Base-by-base conservation (phyloP, 2,113 vertebrate genomes). In the Ammodytes dubius region DNA sequence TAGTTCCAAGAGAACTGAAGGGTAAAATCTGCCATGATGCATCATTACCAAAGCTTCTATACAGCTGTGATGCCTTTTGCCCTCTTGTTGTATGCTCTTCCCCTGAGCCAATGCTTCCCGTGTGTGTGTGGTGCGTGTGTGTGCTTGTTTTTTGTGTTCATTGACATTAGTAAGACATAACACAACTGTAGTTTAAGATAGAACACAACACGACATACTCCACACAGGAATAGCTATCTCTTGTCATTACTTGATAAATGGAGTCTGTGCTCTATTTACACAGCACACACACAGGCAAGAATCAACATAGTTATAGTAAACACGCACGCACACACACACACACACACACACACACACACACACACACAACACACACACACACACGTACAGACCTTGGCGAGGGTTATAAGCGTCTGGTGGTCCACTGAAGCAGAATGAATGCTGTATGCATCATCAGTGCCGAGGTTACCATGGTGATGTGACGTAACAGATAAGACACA, bases 391-490 rank as follows among this genome's bases (percentile, higher is more conserved):
- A 17, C 39, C 11, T 40, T 43, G 4, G 19, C 54, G 42, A 79
- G 77, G 74, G 74, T 67, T 90, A 66, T 68, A 66, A 66, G 52
- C 66, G 42, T 60, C 77, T 85, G 67, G 57, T 77, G 58, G 82
- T 88, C 79, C 88, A 90, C 63, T 85, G 89, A 92, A 77, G 73
- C 89, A 86, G 85, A 91, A 89, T 66, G 78, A 81, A 85, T 82
- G 73, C 89, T 85, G 85, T 90, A 89, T 66, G 78, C 83, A 85
- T 82, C 75, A 70, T 49, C 43, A 11, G 43, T 61, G 79, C 54
- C 1, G 43, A 80, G 67, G 93, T 93, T 92, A 79, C 91, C 82
- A 91, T 87, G 83, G 92, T 40, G 79, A 94, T 73, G 66, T 92
- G 90, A 92, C 75, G 79, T 90, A 89, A 91, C 58, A 14, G 65